Percentiles rank a stretch among this genome's conserved stretches.
These are phyloP conservation scores for Maniola jurtina DNA, from an alignment of 1,140 invertebrate genomes.

Conservation along the genomic window DNA sequence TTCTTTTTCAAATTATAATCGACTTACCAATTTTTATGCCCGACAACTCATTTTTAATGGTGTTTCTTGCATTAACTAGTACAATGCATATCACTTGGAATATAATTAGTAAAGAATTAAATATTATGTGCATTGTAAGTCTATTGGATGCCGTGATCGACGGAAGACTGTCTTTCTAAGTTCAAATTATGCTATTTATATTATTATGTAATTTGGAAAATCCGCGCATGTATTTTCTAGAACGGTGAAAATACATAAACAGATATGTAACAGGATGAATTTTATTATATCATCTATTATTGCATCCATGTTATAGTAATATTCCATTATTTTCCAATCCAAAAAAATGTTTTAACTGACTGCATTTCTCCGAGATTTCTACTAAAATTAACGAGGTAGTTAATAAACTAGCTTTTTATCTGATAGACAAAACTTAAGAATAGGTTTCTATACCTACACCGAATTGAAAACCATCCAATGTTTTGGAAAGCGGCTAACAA, in stretches of 20 bases:
- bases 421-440: too few relatives aligned
- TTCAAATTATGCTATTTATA: constrained; percentile 2
- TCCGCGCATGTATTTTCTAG: not conserved
- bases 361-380: too few relatives aligned
- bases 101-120: constrained; percentile 2
- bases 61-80: not conserved
- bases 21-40: constrained; percentile 12
- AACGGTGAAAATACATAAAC: not conserved
- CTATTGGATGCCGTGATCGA: not conserved
- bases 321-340: too few relatives aligned
- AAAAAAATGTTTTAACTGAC: too few relatives aligned
- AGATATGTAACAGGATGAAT: not conserved
- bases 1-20: too few relatives aligned
- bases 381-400: too few relatives aligned
- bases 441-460: too few relatives aligned
- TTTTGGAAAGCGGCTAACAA: too few relatives aligned
- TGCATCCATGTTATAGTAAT: too few relatives aligned
- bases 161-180: not conserved
- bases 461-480: too few relatives aligned
- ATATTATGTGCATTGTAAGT: constrained; percentile 8
- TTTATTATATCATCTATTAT: too few relatives aligned
- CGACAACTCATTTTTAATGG: not conserved
- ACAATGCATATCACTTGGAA: constrained; percentile 1
- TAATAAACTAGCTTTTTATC: too few relatives aligned
- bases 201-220: constrained; percentile 15